phyloP scores from a whole-genome alignment of 2,797 vertebrate genomes.

The Eospalax fontanierii region DNA sequence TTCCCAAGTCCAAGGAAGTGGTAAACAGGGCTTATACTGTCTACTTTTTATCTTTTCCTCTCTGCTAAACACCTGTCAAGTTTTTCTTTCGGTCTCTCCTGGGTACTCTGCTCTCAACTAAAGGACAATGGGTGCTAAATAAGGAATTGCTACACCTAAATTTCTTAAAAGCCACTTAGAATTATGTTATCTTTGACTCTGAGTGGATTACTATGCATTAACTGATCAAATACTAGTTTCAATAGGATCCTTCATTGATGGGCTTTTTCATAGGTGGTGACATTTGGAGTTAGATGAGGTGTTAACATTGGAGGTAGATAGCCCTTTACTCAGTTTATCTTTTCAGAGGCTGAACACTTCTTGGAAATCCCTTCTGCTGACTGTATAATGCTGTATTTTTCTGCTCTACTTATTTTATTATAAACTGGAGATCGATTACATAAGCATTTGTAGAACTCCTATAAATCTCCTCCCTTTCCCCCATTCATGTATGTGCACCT shows the following conservation, averaged over 20 bases:
- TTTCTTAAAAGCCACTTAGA: slow-evolving; percentile 64
- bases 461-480: slow-evolving; percentile 80
- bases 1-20: not conserved
- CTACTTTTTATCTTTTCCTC: slow-evolving; percentile 47
- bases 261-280: not conserved
- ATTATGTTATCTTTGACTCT: slow-evolving; percentile 13
- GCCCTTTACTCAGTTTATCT: slow-evolving; percentile 63
- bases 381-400: slow-evolving; percentile 82
- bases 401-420: slow-evolving; percentile 88
- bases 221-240: slow-evolving; percentile 63
- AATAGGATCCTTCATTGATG: slow-evolving; percentile 63
- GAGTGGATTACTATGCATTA: slow-evolving; percentile 32
- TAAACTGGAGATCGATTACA: slow-evolving; percentile 86
- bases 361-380: slow-evolving; percentile 75
- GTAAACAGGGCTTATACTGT: not conserved
- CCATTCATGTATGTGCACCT: not conserved
- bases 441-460: slow-evolving; percentile 83
- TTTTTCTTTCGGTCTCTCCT: slow-evolving; percentile 44
- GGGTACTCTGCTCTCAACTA: not conserved
- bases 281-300: slow-evolving; percentile 50
- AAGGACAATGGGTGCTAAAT: slow-evolving; percentile 67
- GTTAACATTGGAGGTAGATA: slow-evolving; percentile 52
- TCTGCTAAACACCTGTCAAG: slow-evolving; percentile 40
- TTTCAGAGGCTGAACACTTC: slow-evolving; percentile 60
- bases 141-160: slow-evolving; percentile 52